Base-by-base conservation (phyloP, 2,888 invertebrate genomes). In the Mesoligia furuncula region DNA sequence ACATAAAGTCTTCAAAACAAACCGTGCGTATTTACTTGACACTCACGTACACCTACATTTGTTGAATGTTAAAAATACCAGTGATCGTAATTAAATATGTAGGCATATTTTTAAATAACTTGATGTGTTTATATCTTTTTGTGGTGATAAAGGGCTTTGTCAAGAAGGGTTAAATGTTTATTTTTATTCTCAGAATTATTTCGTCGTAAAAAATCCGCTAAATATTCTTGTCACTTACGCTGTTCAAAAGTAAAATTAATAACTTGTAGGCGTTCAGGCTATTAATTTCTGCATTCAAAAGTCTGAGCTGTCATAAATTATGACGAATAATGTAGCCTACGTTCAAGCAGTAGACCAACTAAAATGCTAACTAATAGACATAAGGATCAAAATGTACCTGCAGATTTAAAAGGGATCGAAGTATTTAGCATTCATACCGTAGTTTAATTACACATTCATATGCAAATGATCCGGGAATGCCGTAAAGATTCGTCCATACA, bases 371-470 rank as follows among this genome's bases (percentile, higher is more conserved):
- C 72, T 79, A 68, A 81, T 68, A 80, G 83, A 82, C 79, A 87
- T 88, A 89, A 89, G 88, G 90, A 90, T 88, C 85, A 91, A 90
- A 91, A 89, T 90, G 72, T 81, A 85, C 85, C 85, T 85, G 85
- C 86, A 85, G 83, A 85, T 87, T 82, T 81, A 87, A 88, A 90
- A 91, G 90, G 92, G 92, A 90, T 90, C 90, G 90, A 75, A 91
- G 90, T 93, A 92, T 94, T 93, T 93, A 91, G 92, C 92, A 95
- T 95, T 95, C 94, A 94, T 93, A 92, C 88, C 93, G 93, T 93
- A 94, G 93, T 95, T 95, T 96, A 96, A 96, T 96, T 96, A 96
- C 94, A 95, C 94, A 96, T 96, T 96, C 96, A 96, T 95, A 96
- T 96, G 96, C 93, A 96, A 96, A 96, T 96, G 89, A 93, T 92